Evolutionary conservation across 2,113 vertebrate species (phyloP).

Genomic region (Pagrus major): DNA sequence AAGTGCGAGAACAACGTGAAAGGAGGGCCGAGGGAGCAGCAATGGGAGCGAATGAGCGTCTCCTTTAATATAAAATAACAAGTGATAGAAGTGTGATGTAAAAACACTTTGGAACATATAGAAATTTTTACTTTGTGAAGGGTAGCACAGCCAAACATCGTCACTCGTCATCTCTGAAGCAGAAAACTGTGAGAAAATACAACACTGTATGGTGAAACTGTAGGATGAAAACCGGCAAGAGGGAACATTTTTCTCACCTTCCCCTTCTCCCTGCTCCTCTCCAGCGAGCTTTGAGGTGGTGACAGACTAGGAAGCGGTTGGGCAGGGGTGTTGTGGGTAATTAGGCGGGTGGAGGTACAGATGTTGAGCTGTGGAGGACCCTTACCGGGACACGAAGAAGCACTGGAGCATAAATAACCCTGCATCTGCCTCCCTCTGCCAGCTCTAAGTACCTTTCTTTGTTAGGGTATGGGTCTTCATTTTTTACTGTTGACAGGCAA

Average conservation of each 20-base stretch:
- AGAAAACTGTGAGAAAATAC: slow-evolving; percentile 3
- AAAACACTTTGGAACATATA: neutral
- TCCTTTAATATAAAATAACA: slow-evolving; percentile 14
- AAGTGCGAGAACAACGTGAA: slow-evolving; percentile 53
- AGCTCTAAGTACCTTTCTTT: slow-evolving; percentile 92
- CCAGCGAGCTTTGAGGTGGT: slow-evolving; percentile 76
- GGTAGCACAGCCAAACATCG: neutral
- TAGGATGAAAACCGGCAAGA: slow-evolving; percentile 18
- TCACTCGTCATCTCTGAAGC: neutral
- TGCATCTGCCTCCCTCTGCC: slow-evolving; percentile 91
- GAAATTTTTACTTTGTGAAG: neutral
- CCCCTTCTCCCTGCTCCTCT: slow-evolving; percentile 45
- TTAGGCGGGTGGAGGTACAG: slow-evolving; percentile 90
- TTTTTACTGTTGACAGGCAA: slow-evolving; percentile 98
- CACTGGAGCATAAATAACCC: slow-evolving; percentile 87
- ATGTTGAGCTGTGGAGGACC: slow-evolving; percentile 89
- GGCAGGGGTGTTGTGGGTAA: slow-evolving; percentile 85
- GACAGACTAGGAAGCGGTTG: slow-evolving; percentile 85
- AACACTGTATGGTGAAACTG: slow-evolving; percentile 12
- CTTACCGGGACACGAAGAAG: slow-evolving; percentile 85
- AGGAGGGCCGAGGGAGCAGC: neutral
- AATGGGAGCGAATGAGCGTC: neutral
- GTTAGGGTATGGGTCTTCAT: slow-evolving; percentile 94
- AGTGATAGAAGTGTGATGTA: neutral
- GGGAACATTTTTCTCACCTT: slow-evolving; percentile 52